Percentiles rank a stretch among this genome's conserved stretches.
These are phyloP conservation scores for Propithecus coquereli DNA, from an alignment of 2,113 vertebrate species.

Conservation along the genomic window DNA sequence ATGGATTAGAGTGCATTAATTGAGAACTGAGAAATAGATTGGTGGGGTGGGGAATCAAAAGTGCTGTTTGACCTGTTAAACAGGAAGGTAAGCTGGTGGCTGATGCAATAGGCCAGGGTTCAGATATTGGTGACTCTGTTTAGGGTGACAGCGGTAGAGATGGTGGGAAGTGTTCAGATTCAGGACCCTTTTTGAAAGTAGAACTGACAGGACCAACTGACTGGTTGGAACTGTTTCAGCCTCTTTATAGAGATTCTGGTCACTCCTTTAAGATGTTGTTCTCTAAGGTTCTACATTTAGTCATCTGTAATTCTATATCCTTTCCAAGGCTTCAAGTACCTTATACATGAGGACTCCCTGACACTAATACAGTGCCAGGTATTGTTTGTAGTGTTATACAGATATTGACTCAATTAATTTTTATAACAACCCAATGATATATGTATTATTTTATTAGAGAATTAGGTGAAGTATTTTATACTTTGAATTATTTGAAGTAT, in stretches of 20 bases:
- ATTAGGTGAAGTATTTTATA: background rate
- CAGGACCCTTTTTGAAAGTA: background rate
- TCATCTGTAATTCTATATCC: background rate
- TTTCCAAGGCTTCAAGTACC: background rate
- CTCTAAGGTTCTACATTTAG: background rate
- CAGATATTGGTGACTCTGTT: background rate
- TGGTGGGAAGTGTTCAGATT: background rate
- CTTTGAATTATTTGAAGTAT: too few species aligned
- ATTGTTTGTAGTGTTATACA: background rate
- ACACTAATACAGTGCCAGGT: background rate
- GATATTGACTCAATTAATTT: background rate
- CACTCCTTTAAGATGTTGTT: background rate
- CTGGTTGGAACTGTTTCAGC: background rate
- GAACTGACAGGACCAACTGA: background rate
- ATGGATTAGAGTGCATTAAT: background rate
- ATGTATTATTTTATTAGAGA: background rate
- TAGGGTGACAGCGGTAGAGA: accelerated
- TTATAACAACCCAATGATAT: background rate
- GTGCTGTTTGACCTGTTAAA: background rate
- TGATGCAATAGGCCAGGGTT: background rate
- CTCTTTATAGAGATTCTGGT: background rate
- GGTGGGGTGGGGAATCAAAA: background rate
- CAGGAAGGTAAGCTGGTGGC: background rate
- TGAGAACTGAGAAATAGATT: background rate
- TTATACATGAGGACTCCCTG: background rate